phyloP scores from a whole-genome alignment of 2,797 vertebrate genomes.

The Phrynocephalus vlangalii region DNA sequence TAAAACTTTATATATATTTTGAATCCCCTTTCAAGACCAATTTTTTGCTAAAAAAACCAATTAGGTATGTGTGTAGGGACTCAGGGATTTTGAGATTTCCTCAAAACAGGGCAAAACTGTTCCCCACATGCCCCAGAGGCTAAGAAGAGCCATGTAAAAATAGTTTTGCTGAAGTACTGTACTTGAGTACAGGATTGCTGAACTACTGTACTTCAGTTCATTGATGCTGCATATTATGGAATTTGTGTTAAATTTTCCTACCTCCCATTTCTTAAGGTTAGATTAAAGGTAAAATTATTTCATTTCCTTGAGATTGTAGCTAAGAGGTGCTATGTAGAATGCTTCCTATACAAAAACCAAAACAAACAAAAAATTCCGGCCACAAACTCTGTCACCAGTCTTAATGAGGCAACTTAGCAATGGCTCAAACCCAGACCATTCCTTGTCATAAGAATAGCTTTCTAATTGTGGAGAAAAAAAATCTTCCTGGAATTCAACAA shows the following conservation, averaged over 20 bases:
- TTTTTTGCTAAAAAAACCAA: too few species aligned
- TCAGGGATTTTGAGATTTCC: too few species aligned
- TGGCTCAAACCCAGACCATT: neutral
- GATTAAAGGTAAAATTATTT: neutral
- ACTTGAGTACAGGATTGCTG: neutral
- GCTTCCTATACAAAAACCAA: neutral
- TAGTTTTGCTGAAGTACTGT: neutral
- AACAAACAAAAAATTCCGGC: too few species aligned
- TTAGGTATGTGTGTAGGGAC: too few species aligned
- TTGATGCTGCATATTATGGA: too few species aligned
- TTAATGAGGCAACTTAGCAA: neutral
- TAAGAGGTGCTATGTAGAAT: neutral
- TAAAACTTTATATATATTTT: too few species aligned
- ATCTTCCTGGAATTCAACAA: neutral
- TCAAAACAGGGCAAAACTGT: too few species aligned
- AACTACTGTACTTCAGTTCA: too few species aligned
- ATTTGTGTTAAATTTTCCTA: neutral
- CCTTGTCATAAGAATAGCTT: neutral
- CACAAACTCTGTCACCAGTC: too few species aligned
- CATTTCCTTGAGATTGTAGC: neutral
- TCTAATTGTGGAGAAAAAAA: neutral
- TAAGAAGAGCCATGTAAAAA: too few species aligned
- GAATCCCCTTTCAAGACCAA: too few species aligned
- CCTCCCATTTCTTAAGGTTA: neutral
- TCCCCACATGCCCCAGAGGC: too few species aligned